Evolutionary conservation across 2,797 vertebrate species (phyloP), one percentile per base, ranked within the genome.

Genomic region (Etheostoma perlongum): DNA sequence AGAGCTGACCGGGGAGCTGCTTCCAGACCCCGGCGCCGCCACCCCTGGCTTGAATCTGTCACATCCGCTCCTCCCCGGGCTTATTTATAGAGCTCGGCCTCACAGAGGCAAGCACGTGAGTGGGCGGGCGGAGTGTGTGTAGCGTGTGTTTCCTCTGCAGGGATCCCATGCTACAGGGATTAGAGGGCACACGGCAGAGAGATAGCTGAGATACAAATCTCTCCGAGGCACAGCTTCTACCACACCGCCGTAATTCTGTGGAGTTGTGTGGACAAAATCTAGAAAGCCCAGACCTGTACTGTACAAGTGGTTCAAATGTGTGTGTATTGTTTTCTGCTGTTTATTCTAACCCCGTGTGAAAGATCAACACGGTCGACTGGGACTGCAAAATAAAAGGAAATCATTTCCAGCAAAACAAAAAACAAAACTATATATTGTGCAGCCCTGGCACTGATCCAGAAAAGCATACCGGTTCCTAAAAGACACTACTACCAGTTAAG

Each of bases 71-170:
- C 67, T 81, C 67, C 60, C 23, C 0, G 0, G 74, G 84, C 78
- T 87, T 91, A 92, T 93, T 91, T 91, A 80, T 91, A 90, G 90
- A 78, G 77, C 75, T 30, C n/a, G 21, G 79, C 60, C 55, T 70
- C 67, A 49, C 72, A 42, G 76, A 70, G 73, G 44, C 79, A 64
- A 42, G 67, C 89, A 79, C 69, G 83, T 79, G 88, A 87, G 74
- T 62, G 14, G 60, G 52, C 12, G 55, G 36, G 46, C 11, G 42
- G 73, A 69, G 65, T 14, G 77, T 30, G 30, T 30, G 30, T 13
- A 40, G 81, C 23, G 46, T 78, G 80, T 78, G 76, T 82, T 74
- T 60, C 49, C 81, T 77, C 83, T 57, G 66, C 81, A 73, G 78
- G 88, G 81, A 88, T 85, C 65, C 68, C 78, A 59, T 47, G 79